Evolutionary conservation across 2,113 vertebrate genomes (phyloP).

Genomic region (Ancistrus triradiatus): DNA sequence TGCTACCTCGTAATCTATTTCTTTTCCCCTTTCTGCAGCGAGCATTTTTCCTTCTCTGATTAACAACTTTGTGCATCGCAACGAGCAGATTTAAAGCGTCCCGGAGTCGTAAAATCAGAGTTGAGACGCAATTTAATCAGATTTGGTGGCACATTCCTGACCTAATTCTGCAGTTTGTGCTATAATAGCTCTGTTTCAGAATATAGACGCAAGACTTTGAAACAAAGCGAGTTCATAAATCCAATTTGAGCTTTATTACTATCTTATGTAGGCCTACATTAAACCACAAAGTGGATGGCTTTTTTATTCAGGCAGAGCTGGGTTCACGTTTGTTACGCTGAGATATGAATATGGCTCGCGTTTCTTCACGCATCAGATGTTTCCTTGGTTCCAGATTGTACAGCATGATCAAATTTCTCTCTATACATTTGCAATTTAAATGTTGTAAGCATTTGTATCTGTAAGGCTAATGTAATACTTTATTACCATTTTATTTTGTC

Average conservation of each 20-base stretch:
- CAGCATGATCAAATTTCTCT: too few relatives aligned
- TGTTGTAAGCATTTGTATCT: too few relatives aligned
- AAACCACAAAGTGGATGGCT: slow-evolving; percentile 25
- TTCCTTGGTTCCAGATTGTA: background rate
- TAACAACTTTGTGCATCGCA: slow-evolving; percentile 70
- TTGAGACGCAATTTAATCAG: slow-evolving; percentile 60
- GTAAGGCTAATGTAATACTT: too few relatives aligned
- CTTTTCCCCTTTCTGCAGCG: slow-evolving; percentile 54
- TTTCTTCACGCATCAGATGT: slow-evolving; percentile 10
- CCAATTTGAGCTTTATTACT: slow-evolving; percentile 72
- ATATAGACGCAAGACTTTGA: slow-evolving; percentile 52
- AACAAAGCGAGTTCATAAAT: slow-evolving; percentile 67
- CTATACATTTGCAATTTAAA: too few relatives aligned
- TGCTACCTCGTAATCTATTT: slow-evolving; percentile 55
- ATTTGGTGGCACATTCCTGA: slow-evolving; percentile 69
- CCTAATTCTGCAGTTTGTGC: slow-evolving; percentile 69
- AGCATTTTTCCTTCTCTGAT: slow-evolving; percentile 63
- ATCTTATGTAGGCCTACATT: slow-evolving; percentile 52
- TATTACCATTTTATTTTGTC: too few relatives aligned
- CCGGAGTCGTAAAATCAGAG: slow-evolving; percentile 65
- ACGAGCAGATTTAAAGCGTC: slow-evolving; percentile 61
- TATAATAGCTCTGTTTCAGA: slow-evolving; percentile 71
- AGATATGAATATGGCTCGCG: slow-evolving; percentile 24
- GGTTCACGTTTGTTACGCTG: slow-evolving; percentile 19
- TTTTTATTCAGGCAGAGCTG: slow-evolving; percentile 27